Evolutionary conservation across 2,113 vertebrate genomes (phyloP).

Genomic region (Malurus alboscapulatus): DNA sequence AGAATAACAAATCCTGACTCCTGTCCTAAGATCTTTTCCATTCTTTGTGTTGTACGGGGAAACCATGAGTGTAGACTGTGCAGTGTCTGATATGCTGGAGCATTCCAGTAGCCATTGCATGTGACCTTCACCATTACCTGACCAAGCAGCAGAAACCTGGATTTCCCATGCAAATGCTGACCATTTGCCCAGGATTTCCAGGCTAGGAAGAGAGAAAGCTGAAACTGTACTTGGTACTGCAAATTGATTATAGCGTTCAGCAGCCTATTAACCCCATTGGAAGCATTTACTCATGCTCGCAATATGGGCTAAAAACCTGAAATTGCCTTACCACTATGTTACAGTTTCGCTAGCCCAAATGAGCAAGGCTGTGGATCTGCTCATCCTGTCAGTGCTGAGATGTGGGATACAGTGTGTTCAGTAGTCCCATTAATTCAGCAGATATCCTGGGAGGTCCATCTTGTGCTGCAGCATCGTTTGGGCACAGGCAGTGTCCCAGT

Average conservation of each 20-base stretch:
- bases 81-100: accelerated
- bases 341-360: neutral
- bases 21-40: neutral
- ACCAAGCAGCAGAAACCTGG: neutral
- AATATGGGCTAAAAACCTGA: neutral
- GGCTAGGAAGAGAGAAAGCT: neutral
- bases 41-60: neutral
- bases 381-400: neutral
- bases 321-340: neutral
- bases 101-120: neutral
- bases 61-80: neutral
- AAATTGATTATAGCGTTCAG: neutral
- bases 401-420: neutral
- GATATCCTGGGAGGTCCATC: neutral
- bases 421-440: neutral
- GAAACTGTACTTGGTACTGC: neutral
- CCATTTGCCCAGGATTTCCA: neutral
- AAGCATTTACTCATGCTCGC: neutral
- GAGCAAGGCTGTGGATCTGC: neutral
- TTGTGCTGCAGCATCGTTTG: neutral
- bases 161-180: neutral
- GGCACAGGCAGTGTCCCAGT: neutral
- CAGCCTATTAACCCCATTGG: neutral
- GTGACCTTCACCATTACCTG: neutral
- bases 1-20: neutral